Evolutionary conservation across 1,140 invertebrate genomes (phyloP), one percentile per base, ranked within the genome.

Genomic region (Stenopsyche tienmushanensis): DNA sequence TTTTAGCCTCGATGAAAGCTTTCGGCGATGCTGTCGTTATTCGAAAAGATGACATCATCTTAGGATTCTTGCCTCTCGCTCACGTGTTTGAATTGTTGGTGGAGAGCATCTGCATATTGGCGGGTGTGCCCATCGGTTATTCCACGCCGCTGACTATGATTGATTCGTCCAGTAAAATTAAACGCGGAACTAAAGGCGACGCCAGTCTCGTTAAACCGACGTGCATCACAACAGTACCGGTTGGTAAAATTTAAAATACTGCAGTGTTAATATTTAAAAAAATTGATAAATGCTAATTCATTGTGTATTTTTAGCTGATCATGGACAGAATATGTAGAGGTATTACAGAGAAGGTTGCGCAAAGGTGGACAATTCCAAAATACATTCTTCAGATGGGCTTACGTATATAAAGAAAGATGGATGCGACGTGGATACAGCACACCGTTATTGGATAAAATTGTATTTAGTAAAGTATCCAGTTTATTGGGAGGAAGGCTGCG

Each of bases 51-150:
- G 96, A 99, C 75, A 82, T 92, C 13, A 92, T 97, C 71, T 89
- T 99, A 75, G 97, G 92, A 39, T 99, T 97, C 79, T 83, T 99
- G 58, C 97, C 97, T 9, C 81, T 99, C 49, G 97, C 97, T 42
- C 98, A 99, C 80, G 96, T 99, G 1, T 92, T 98, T 71, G 98
- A 99, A 80, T 82, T 99, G 42, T 84, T 95, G 49, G 87, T 88
- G 8, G 90, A 92, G 73, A 88, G 84, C 70, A 83, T 89, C 10
- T 90, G 88, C 72, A 80, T 90, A 39, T 77, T 89, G 41, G 85
- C 82, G n/a, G 79, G 79, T 80, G 88, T 96, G n/a, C 85, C 90
- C 2, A 96, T 99, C 75, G 97, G 97, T 5, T 99, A 99, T 78
- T 97, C 95, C 1, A 95, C 94, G 0, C 92, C 97, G 0, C 79